These are phyloP conservation scores for Tragelaphus scriptus DNA, from an alignment of 2,113 vertebrate species.

Conservation along the genomic window DNA sequence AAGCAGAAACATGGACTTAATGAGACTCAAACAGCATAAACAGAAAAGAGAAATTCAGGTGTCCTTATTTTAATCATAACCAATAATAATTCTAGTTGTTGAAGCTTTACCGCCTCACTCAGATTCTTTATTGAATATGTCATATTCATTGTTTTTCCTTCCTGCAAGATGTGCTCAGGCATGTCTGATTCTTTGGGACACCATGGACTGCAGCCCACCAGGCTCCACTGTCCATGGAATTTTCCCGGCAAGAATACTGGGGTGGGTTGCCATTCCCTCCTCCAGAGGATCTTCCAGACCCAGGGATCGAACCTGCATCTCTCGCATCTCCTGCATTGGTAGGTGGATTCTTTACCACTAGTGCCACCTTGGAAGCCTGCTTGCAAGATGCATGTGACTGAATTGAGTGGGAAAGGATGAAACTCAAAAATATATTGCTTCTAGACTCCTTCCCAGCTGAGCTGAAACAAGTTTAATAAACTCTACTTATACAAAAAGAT, in stretches of 20 bases:
- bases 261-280: background rate
- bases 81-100: constrained; percentile 49
- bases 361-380: background rate
- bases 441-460: background rate
- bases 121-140: background rate
- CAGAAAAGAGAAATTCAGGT: constrained; percentile 60
- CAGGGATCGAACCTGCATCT: accelerated
- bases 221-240: background rate
- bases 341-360: background rate
- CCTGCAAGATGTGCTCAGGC: background rate
- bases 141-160: background rate
- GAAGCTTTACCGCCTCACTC: background rate
- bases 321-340: background rate
- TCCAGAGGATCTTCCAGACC: background rate
- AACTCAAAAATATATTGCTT: constrained; percentile 5
- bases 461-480: constrained; percentile 37
- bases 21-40: constrained; percentile 39
- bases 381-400: background rate
- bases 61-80: constrained; percentile 62
- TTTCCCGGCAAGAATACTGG: background rate
- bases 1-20: constrained; percentile 55
- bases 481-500: background rate
- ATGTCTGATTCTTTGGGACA: background rate
- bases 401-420: constrained; percentile 2
- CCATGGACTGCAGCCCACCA: background rate